A percentile compares a stretch with the other conserved stretches of the same genome.
Evolutionary conservation across 1,140 invertebrate species (phyloP).

Genomic region (Cyphomyrmex costatus): DNA sequence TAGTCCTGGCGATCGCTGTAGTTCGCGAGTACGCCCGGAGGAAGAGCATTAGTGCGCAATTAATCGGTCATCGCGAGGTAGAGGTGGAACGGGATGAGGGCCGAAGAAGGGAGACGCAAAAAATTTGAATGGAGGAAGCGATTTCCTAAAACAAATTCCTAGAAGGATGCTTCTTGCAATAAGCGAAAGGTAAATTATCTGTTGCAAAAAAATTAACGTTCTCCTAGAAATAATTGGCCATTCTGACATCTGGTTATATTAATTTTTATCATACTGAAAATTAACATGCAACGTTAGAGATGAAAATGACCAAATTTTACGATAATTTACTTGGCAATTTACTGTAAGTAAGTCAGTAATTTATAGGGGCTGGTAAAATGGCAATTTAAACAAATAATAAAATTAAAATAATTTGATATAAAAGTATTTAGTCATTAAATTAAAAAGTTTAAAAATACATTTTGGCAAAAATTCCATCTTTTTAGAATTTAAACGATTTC

Average conservation of each 20-base stretch:
- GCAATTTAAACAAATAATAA: too few species aligned
- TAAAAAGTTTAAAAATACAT: too few species aligned
- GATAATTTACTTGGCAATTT: too few species aligned
- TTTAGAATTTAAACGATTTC: too few species aligned
- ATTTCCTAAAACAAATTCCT: conserved; percentile 15
- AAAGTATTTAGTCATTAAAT: too few species aligned
- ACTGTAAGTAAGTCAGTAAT: too few species aligned
- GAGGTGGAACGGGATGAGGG: not conserved
- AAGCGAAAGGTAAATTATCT: not conserved
- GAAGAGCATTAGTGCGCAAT: conserved; percentile 27
- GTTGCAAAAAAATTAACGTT: not conserved
- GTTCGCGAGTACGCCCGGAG: not conserved
- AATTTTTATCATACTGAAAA: too few species aligned
- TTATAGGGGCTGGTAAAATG: too few species aligned
- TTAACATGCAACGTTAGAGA: too few species aligned
- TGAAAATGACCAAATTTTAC: too few species aligned
- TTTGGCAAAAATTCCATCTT: too few species aligned
- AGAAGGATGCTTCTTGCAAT: not conserved
- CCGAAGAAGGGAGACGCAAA: not conserved
- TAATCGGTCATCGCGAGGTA: conserved; percentile 1
- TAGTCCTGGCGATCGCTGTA: conserved; percentile 11
- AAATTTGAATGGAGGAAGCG: conserved; percentile 5
- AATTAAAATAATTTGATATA: too few species aligned
- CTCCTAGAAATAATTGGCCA: not conserved
- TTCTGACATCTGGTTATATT: not conserved